Percentiles rank a stretch among this genome's conserved stretches.
Conservation (phyloP, 2,797 vertebrate species). For the Amphiprion clarkii region DNA sequence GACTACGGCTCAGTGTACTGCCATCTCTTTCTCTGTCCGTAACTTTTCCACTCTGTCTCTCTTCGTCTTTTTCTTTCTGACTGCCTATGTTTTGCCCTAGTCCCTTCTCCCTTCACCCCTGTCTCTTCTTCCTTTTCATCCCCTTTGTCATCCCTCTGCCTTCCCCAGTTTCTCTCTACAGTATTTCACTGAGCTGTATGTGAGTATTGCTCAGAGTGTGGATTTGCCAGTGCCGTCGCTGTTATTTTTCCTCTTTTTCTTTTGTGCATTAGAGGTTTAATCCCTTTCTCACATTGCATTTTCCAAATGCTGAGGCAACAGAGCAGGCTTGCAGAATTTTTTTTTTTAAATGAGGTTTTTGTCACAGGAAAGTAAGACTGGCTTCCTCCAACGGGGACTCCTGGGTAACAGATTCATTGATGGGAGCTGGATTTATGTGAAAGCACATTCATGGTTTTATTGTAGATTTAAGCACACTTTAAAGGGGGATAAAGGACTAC, state of each 20-base stretch:
- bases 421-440: conserved; percentile 70
- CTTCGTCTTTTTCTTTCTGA: conserved; percentile 42
- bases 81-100: conserved; percentile 29
- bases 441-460: conserved; percentile 66
- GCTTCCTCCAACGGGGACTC: conserved; percentile 50
- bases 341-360: conserved; percentile 53
- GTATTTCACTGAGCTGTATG: conserved; percentile 60
- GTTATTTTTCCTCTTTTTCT: conserved; percentile 60
- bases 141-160: conserved; percentile 37
- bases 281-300: conserved; percentile 74
- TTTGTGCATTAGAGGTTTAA: conserved; percentile 72
- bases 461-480: conserved; percentile 71
- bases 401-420: conserved; percentile 64
- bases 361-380: conserved; percentile 52
- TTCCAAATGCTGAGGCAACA: conserved; percentile 70
- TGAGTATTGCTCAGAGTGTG: conserved; percentile 53
- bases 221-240: conserved; percentile 56
- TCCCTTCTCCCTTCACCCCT: conserved; percentile 37
- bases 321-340: conserved; percentile 43
- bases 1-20: conserved; percentile 50
- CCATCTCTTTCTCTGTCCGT: conserved; percentile 48
- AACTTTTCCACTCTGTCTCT: conserved; percentile 65
- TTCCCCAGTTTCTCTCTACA: conserved; percentile 45
- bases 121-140: conserved; percentile 39
- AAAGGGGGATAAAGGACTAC: conserved; percentile 62